These are phyloP conservation scores for Microcebus ravelobensis DNA, from an alignment of 2,113 vertebrate genomes.

Conservation along the genomic window DNA sequence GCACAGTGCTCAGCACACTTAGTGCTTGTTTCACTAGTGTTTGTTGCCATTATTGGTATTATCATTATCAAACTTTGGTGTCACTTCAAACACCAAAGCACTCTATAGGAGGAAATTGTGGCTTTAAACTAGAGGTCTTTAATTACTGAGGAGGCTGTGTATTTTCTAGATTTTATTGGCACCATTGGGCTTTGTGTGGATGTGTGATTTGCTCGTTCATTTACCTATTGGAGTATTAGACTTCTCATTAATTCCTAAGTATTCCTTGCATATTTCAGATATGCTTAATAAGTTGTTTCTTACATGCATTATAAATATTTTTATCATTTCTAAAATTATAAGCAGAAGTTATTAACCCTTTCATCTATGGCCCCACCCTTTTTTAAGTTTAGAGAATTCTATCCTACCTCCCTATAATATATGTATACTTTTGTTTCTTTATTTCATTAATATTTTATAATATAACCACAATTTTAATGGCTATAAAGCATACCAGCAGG, in stretches of 20 bases:
- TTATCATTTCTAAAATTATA: not conserved
- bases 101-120: not conserved
- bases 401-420: not conserved
- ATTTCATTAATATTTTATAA: not conserved
- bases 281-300: not conserved
- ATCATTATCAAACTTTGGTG: not conserved
- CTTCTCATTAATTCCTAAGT: not conserved
- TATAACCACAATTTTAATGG: not conserved
- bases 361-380: not conserved
- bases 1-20: not conserved
- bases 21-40: not conserved
- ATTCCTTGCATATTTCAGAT: not conserved
- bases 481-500: not conserved
- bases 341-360: not conserved
- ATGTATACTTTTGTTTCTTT: not conserved
- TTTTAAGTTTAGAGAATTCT: not conserved
- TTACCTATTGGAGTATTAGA: not conserved
- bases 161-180: not conserved
- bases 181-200: not conserved
- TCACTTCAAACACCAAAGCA: not conserved
- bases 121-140: not conserved
- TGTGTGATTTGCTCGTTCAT: not conserved
- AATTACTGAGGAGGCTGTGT: not conserved
- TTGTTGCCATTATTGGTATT: not conserved
- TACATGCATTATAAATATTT: not conserved